Conservation (phyloP, 2,113 vertebrate species). For the Cervus canadensis region DNA sequence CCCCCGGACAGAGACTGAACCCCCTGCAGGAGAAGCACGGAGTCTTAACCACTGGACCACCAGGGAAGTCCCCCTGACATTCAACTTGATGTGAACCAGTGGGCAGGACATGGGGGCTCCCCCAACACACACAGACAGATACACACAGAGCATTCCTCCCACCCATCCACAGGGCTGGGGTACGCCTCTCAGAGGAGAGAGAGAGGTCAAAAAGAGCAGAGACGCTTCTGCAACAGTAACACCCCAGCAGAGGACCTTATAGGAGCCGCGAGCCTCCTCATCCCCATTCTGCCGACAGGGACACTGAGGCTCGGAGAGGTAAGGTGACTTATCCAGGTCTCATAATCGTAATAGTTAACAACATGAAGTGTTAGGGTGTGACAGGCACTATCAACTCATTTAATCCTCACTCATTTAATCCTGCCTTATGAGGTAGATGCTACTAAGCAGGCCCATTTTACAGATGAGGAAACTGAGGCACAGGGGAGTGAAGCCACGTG, state of each 20-base stretch:
- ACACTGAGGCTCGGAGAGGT: neutral
- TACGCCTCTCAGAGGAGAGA: neutral
- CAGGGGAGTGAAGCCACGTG: neutral
- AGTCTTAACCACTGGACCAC: neutral
- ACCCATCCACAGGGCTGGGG: neutral
- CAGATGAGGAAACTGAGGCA: neutral
- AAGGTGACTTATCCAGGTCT: neutral
- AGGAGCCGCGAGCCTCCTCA: neutral
- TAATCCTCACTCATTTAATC: neutral
- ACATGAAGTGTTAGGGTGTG: neutral
- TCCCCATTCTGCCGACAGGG: neutral
- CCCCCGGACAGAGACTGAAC: neutral
- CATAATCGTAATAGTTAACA: neutral
- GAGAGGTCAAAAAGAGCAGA: neutral
- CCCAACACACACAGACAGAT: too few species aligned
- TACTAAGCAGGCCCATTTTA: neutral
- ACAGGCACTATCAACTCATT: neutral
- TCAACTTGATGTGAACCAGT: neutral
- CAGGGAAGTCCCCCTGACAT: neutral
- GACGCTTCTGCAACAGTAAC: rapidly evolving
- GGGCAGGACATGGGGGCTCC: neutral
- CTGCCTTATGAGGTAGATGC: neutral
- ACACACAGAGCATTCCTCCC: neutral
- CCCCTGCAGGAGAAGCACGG: neutral
- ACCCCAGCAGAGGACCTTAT: neutral